phyloP scores from a whole-genome alignment of 2,888 invertebrate genomes.

The Drosophila rubida region DNA sequence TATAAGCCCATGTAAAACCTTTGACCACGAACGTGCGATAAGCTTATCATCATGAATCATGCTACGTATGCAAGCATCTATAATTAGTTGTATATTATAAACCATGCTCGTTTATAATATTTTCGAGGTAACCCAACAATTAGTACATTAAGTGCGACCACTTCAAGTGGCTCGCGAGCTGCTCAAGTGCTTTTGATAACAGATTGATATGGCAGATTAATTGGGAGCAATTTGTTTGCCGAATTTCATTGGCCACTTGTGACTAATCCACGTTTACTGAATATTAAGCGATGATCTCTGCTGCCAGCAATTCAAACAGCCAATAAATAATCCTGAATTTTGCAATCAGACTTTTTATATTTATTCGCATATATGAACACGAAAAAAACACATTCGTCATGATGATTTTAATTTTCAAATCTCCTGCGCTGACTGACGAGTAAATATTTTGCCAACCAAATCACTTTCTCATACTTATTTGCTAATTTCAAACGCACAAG shows the following conservation, averaged over 20 bases:
- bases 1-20: neutral
- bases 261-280: neutral
- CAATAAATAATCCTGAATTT: neutral
- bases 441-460: conserved; percentile 43
- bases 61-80: neutral
- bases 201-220: conserved; percentile 3
- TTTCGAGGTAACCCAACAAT: neutral
- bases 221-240: neutral
- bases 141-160: neutral
- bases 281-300: neutral
- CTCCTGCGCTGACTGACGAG: conserved; percentile 9
- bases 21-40: conserved; percentile 5
- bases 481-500: neutral
- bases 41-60: conserved; percentile 9
- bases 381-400: neutral
- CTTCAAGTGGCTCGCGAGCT: neutral
- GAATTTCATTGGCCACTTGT: neutral
- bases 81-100: neutral
- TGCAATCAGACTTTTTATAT: neutral
- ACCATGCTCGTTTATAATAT: neutral
- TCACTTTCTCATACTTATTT: conserved; percentile 26
- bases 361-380: neutral
- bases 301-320: neutral
- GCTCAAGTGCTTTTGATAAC: neutral
- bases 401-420: conserved; percentile 21